These are phyloP conservation scores for Connochaetes taurinus DNA, from an alignment of 2,113 vertebrate species.

Conservation along the genomic window DNA sequence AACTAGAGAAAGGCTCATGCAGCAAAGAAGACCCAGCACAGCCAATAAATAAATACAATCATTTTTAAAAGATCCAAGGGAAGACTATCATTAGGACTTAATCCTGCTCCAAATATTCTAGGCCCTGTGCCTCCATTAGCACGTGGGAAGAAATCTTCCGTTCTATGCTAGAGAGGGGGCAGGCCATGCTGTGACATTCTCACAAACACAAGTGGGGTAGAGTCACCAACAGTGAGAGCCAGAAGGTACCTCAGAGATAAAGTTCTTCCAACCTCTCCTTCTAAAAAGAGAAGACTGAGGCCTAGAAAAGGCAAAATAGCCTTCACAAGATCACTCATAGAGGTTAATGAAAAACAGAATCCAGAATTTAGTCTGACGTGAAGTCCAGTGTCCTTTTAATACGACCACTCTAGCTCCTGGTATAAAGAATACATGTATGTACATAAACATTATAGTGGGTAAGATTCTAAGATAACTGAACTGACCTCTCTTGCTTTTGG, in stretches of 20 bases:
- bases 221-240: rapidly evolving
- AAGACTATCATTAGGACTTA: background rate
- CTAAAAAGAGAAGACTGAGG: background rate
- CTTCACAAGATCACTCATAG: background rate
- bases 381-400: too few species aligned
- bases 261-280: background rate
- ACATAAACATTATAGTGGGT: rapidly evolving
- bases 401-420: background rate
- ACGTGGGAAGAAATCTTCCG: background rate
- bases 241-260: background rate
- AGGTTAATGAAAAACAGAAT: background rate
- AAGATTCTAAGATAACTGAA: background rate
- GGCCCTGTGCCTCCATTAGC: background rate
- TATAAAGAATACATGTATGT: background rate
- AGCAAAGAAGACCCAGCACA: background rate
- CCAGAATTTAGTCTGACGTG: background rate
- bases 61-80: background rate
- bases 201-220: rapidly evolving
- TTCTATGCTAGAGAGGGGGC: background rate
- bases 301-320: background rate
- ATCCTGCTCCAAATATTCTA: too few species aligned
- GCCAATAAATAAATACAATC: background rate
- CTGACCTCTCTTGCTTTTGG: background rate
- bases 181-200: rapidly evolving
- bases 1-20: background rate